Percentiles rank a stretch among this genome's conserved stretches.
phyloP scores from a whole-genome alignment of 2,797 vertebrate species.

The Varecia variegata region DNA sequence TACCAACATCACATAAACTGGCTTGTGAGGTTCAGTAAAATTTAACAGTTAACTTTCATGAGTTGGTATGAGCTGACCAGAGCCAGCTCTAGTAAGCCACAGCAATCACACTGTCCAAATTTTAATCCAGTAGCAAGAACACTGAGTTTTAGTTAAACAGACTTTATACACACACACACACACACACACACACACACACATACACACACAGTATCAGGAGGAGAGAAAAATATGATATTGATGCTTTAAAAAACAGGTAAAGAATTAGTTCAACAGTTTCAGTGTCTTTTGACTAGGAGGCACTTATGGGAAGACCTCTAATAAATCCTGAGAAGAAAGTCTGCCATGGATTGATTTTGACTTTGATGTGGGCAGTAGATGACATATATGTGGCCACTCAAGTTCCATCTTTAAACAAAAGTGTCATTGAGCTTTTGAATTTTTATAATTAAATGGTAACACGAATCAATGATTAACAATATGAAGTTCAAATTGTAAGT shows the following conservation, averaged over 20 bases:
- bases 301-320: not conserved
- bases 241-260: not conserved
- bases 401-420: not conserved
- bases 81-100: not conserved
- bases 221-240: not conserved
- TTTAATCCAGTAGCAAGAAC: not conserved
- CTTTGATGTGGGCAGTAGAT: not conserved
- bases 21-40: not conserved
- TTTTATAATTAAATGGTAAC: too few species aligned
- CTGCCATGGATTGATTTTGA: not conserved
- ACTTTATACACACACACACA: not conserved
- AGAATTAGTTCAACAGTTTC: not conserved
- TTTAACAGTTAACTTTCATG: not conserved
- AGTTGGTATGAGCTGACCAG: not conserved
- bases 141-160: not conserved
- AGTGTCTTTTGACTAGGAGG: not conserved
- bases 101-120: not conserved
- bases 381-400: not conserved
- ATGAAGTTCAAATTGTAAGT: too few species aligned
- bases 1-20: not conserved
- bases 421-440: too few species aligned
- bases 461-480: too few species aligned
- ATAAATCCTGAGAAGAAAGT: not conserved
- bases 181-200: too few species aligned
- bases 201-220: not conserved